Evolutionary conservation across 2,113 vertebrate species (phyloP).

Genomic region (Furnarius figulus): DNA sequence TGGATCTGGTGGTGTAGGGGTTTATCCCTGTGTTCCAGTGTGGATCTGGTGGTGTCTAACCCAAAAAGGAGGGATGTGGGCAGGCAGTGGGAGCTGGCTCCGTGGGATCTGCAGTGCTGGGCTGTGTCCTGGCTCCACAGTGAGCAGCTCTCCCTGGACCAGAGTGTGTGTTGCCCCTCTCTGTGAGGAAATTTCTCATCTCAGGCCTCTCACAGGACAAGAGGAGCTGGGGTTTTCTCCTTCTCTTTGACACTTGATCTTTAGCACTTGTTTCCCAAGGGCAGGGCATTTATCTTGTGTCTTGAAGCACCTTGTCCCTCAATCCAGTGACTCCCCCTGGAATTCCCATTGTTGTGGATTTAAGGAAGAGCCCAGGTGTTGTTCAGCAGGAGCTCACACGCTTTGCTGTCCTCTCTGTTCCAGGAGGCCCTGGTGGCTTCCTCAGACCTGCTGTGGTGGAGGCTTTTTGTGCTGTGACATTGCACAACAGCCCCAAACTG

Average conservation of each 20-base stretch:
- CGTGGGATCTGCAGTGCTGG: rapidly evolving
- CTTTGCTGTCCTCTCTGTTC: not conserved
- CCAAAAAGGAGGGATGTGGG: not conserved
- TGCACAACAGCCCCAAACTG: not conserved
- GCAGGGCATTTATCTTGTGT: not conserved
- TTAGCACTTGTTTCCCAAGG: not conserved
- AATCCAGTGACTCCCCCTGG: not conserved
- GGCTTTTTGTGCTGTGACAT: not conserved
- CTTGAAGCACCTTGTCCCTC: not conserved
- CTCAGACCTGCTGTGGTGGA: not conserved
- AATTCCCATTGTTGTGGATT: rapidly evolving
- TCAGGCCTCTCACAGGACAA: rapidly evolving
- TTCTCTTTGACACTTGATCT: not conserved
- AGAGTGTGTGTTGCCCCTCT: not conserved
- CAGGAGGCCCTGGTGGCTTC: not conserved
- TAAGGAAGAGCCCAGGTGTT: not conserved
- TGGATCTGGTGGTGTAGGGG: not conserved
- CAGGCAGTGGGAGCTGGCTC: not conserved
- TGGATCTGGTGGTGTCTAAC: not conserved
- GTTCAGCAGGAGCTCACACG: not conserved
- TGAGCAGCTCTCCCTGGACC: not conserved
- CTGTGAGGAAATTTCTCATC: not conserved
- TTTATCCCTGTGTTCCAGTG: not conserved
- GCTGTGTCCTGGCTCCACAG: rapidly evolving
- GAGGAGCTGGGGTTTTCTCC: not conserved